Conservation (phyloP, 2,797 vertebrate genomes). For the Lutra lutra region DNA sequence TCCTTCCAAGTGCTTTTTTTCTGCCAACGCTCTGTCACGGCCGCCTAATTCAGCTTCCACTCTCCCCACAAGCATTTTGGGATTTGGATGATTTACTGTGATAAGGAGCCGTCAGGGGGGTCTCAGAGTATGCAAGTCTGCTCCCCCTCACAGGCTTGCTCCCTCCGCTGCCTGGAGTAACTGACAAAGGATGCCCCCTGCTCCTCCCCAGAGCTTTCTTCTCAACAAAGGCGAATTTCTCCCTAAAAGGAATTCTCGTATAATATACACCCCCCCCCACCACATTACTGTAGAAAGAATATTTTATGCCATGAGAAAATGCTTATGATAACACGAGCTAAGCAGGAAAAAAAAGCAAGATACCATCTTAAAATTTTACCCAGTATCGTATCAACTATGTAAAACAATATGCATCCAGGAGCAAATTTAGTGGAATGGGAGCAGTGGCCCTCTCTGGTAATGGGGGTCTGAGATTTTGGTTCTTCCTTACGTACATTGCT, state of each 20-base stretch:
- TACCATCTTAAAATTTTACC: neutral
- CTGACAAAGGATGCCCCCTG: neutral
- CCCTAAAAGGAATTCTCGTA: conserved; percentile 70
- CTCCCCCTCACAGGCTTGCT: neutral
- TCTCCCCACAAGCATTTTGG: neutral
- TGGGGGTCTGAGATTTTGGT: neutral
- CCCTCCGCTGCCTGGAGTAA: neutral
- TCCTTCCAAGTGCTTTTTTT: neutral
- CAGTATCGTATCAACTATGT: neutral
- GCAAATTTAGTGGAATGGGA: neutral
- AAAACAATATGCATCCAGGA: neutral
- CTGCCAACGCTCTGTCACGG: neutral
- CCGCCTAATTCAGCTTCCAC: neutral
- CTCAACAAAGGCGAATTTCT: conserved; percentile 44
- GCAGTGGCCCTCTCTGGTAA: neutral
- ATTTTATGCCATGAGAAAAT: conserved; percentile 66
- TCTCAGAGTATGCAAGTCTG: rapidly evolving
- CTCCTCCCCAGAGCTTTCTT: neutral
- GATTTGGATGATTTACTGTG: neutral
- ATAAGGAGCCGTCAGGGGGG: neutral
- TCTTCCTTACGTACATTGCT: neutral
- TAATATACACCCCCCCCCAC: conserved; percentile 60
- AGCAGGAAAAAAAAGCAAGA: neutral
- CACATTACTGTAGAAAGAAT: conserved; percentile 41
- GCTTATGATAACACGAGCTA: conserved; percentile 68